A percentile compares a stretch with the other conserved stretches of the same genome.
phyloP scores from a whole-genome alignment of 2,113 vertebrate genomes.

The Lampris incognitus region DNA sequence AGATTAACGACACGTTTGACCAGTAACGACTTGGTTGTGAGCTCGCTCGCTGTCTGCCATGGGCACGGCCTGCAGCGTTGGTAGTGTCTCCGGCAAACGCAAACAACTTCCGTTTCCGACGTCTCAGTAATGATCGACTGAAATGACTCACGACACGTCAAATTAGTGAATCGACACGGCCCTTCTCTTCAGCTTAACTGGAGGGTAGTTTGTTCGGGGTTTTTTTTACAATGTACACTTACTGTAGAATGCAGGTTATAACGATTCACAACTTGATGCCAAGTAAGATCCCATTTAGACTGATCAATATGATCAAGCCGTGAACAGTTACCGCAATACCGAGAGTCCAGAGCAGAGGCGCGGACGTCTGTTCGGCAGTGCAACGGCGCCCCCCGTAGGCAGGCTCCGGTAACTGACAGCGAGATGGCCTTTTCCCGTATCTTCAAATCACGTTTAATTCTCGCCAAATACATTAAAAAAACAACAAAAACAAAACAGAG shows the following conservation, averaged over 20 bases:
- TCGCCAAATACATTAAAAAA: too few relatives aligned
- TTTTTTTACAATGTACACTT: background rate
- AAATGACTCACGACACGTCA: background rate
- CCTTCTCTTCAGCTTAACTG: too few relatives aligned
- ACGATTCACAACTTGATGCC: too few relatives aligned
- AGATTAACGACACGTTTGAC: background rate
- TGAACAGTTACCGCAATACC: background rate
- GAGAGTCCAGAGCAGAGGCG: background rate
- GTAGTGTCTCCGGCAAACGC: background rate
- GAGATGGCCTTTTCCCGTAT: too few relatives aligned
- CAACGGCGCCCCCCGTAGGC: conserved; percentile 60
- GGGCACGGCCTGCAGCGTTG: background rate
- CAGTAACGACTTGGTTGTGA: too few relatives aligned
- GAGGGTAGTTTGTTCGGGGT: too few relatives aligned
- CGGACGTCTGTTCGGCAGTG: background rate
- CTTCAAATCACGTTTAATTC: too few relatives aligned
- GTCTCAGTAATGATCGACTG: background rate
- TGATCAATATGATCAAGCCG: background rate
- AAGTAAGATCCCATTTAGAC: background rate
- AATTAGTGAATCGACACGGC: background rate
- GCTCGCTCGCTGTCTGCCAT: too few relatives aligned
- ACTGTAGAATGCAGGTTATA: too few relatives aligned
- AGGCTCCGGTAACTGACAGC: background rate
- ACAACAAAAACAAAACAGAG: too few relatives aligned
- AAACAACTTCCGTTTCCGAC: background rate